Base-by-base conservation (phyloP, 2,113 vertebrate species). In the Coracopsis vasa region DNA sequence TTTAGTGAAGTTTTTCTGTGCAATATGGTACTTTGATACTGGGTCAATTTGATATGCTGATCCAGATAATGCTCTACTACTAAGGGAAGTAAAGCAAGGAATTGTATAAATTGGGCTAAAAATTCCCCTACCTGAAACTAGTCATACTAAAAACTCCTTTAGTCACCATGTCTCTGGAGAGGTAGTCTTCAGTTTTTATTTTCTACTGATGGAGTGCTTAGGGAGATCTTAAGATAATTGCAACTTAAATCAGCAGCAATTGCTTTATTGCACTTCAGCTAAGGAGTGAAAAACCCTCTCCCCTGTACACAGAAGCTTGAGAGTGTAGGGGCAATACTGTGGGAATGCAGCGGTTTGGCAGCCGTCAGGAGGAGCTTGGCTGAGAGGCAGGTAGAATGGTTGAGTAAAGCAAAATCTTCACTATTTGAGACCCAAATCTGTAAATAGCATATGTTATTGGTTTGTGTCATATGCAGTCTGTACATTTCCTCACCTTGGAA, bases 231-330 rank as follows among this genome's bases (percentile, higher is more conserved):
- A 21, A 65, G 20, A 15, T 62, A 67, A 41, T 7, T 56, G 15
- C 56, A 75, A 80, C 71, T 41, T 65, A 75, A 88, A 81, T 62
- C 14, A 53, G 31, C 12, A 78, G 17, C 37, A 45, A 27, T 60
- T 58, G 2, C 27, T 78, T 84, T 51, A 6, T 72, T 21, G 6
- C 5, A 15, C 11, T 78, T 70, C 17, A 92, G 33, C 27, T 39
- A 58, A 67, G 7, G 42, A 71, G 25, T 47, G 33, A 65, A 66
- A 41, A 27, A 2, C 0, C 6, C 7, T 41, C 8, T 85, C 4
- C 3, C 4, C 4, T 0, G 0, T 20, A 28, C 48, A 4, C 10
- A 58, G 56, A 74, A 71, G 41, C 16, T 37, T 25, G 15, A 87
- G 8, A 66, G 16, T 2, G 1, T 12, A 33, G 45, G 16, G 24